Conservation (phyloP, 2,113 vertebrate genomes). For the Upupa epops region DNA sequence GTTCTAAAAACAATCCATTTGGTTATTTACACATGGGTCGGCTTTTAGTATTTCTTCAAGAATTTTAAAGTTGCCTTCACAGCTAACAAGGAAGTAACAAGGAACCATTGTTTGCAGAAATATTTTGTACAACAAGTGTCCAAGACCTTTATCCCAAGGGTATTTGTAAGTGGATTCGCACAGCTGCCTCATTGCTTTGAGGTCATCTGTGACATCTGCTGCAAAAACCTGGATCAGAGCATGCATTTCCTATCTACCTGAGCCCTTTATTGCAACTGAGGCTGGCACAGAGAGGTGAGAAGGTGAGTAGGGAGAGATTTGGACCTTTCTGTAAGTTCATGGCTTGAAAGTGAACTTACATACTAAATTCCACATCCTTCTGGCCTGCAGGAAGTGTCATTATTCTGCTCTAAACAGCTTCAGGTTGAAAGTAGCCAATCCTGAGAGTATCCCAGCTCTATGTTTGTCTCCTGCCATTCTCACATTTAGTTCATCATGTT, state of each 20-base stretch:
- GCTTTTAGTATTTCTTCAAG: background rate
- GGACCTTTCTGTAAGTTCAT: background rate
- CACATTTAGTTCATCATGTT: background rate
- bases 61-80: background rate
- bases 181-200: conserved; percentile 65
- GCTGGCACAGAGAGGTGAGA: background rate
- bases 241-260: background rate
- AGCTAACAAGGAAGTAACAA: conserved; percentile 11
- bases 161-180: conserved; percentile 51
- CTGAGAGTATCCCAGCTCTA: background rate
- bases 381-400: background rate
- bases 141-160: conserved; percentile 63
- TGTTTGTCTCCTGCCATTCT: background rate
- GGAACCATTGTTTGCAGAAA: conserved; percentile 49
- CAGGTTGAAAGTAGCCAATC: background rate
- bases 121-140: conserved; percentile 50
- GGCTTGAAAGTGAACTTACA: background rate
- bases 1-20: background rate
- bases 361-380: background rate
- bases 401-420: background rate
- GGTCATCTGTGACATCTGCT: conserved; percentile 72
- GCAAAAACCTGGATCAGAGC: conserved; percentile 19
- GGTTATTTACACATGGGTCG: background rate
- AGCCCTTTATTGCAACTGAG: background rate
- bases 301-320: background rate